Evolutionary conservation across 2,888 invertebrate species (phyloP).

Genomic region (Tholera decimalis): DNA sequence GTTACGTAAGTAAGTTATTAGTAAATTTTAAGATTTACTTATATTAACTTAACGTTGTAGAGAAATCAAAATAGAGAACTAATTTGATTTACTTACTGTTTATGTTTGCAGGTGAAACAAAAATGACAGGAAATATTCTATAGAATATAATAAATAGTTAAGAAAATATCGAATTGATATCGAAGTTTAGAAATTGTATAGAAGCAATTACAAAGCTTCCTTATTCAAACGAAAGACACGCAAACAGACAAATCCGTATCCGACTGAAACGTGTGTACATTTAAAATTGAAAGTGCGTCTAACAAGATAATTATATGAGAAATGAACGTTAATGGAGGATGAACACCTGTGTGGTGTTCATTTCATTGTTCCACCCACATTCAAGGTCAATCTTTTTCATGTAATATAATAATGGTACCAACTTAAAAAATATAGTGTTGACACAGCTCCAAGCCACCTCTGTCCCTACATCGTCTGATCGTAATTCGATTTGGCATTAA

Average conservation of each 20-base stretch:
- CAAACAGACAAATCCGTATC: constrained; percentile 11
- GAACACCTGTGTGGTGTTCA: constrained; percentile 60
- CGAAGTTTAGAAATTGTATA: constrained; percentile 17
- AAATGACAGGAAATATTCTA: too few relatives aligned
- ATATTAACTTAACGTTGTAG: too few relatives aligned
- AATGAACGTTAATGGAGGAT: constrained; percentile 31
- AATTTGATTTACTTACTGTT: not conserved
- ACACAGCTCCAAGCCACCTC: constrained; percentile 49
- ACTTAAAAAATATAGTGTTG: constrained; percentile 38
- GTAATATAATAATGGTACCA: constrained; percentile 31
- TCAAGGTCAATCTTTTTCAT: constrained; percentile 50
- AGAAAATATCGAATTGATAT: constrained; percentile 15
- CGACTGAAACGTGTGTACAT: constrained; percentile 28
- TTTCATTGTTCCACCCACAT: too few relatives aligned
- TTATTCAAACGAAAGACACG: constrained; percentile 8
- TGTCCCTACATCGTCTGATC: constrained; percentile 60
- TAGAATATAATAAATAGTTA: not conserved
- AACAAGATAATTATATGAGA: constrained; percentile 56
- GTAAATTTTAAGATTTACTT: not conserved
- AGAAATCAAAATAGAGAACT: too few relatives aligned
- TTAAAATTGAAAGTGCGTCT: constrained; percentile 56
- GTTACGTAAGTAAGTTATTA: too few relatives aligned
- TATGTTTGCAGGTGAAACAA: not conserved
- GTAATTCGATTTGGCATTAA: constrained; percentile 75
- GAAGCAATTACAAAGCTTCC: constrained; percentile 7